Conservation (phyloP, 2,113 vertebrate species). For the Heterotilapia buettikoferi region DNA sequence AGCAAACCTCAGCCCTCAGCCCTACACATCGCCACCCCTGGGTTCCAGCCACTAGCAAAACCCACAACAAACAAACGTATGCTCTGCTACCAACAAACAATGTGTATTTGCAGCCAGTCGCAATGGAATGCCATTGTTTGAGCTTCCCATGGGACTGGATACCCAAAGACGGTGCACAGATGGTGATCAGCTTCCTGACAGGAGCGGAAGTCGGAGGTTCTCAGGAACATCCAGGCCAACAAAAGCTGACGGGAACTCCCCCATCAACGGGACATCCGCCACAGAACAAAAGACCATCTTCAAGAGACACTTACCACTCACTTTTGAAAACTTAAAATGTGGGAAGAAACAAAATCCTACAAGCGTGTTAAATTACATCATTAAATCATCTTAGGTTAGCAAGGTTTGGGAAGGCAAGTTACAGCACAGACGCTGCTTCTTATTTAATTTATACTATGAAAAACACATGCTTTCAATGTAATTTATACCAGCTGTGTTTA, state of each 20-base stretch:
- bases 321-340: background rate
- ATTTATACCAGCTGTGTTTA: background rate
- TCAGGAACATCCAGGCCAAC: constrained; percentile 39
- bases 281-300: constrained; percentile 18
- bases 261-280: background rate
- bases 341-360: background rate
- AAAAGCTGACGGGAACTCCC: constrained; percentile 27
- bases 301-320: background rate
- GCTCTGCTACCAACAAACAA: constrained; percentile 36
- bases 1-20: background rate
- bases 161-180: constrained; percentile 16
- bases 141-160: constrained; percentile 38
- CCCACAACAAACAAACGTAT: background rate
- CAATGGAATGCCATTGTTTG: constrained; percentile 62
- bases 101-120: constrained; percentile 32
- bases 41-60: background rate
- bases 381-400: background rate
- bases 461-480: background rate
- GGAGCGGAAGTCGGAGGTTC: constrained; percentile 40
- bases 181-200: constrained; percentile 55
- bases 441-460: background rate
- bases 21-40: background rate
- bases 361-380: background rate
- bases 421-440: background rate
- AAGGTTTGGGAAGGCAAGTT: background rate